A percentile compares a stretch with the other conserved stretches of the same genome.
Conservation (phyloP, 2,797 vertebrate species). For the Falco concolor region DNA sequence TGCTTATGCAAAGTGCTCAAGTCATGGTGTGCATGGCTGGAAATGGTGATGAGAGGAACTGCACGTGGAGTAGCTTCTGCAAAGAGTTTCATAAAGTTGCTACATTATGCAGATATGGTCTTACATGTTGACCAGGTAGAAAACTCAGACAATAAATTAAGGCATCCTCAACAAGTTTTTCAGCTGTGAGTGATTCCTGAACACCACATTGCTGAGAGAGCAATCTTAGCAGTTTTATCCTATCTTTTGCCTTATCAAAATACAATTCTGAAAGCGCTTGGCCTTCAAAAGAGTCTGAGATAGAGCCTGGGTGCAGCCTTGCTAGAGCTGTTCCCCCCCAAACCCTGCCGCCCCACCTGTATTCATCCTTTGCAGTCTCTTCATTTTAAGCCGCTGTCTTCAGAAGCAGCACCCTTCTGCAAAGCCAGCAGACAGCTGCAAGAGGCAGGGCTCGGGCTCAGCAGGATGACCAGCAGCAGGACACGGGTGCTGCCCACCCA, state of each 20-base stretch:
- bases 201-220: not conserved
- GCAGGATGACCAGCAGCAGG: not conserved
- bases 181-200: not conserved
- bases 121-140: not conserved
- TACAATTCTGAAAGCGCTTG: not conserved
- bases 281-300: not conserved
- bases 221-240: not conserved
- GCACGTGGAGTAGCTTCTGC: not conserved
- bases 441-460: accelerated
- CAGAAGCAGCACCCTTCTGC: not conserved
- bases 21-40: accelerated
- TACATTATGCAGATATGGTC: not conserved
- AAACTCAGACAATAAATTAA: not conserved
- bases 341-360: accelerated
- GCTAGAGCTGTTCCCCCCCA: not conserved
- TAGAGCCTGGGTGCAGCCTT: not conserved
- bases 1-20: not conserved
- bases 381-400: not conserved
- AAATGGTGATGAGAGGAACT: not conserved
- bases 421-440: accelerated
- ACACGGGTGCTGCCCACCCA: not conserved
- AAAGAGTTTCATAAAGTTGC: not conserved
- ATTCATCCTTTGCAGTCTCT: not conserved
- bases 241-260: not conserved
- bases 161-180: not conserved